Conservation (phyloP, 2,888 invertebrate genomes). For the Oegoconia quadripuncta region DNA sequence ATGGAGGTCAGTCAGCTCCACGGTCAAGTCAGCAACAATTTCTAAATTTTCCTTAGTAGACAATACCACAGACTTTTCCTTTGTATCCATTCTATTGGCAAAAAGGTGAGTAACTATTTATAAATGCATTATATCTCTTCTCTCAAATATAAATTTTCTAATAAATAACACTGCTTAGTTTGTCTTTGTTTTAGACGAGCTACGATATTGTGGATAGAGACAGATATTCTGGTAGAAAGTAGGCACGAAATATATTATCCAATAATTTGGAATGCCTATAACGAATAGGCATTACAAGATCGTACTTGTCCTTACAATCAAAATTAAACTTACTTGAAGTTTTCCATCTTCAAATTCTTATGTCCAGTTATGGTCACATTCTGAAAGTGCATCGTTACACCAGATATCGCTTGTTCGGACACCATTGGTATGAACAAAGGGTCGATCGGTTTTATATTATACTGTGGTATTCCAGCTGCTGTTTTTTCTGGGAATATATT, state of each 20-base stretch:
- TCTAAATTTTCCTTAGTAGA: conserved; percentile 45
- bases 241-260: too few species aligned
- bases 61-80: conserved; percentile 43
- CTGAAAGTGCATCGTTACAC: conserved; percentile 35
- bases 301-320: too few species aligned
- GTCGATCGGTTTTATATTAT: conserved; percentile 47
- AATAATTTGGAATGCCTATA: too few species aligned
- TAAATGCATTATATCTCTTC: too few species aligned
- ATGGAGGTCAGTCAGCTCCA: conserved; percentile 31
- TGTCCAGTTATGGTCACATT: conserved; percentile 53
- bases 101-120: too few species aligned
- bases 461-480: conserved; percentile 40
- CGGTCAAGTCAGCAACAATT: conserved; percentile 37
- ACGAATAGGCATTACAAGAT: too few species aligned
- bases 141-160: too few species aligned
- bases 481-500: conserved; percentile 51
- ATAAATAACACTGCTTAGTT: too few species aligned
- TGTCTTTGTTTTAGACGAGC: too few species aligned
- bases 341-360: conserved; percentile 45
- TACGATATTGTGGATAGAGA: too few species aligned
- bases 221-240: too few species aligned
- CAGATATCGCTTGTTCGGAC: conserved; percentile 30
- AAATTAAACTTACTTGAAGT: conserved; percentile 53
- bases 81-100: conserved; percentile 46
- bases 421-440: conserved; percentile 43